phyloP scores from a whole-genome alignment of 2,797 vertebrate species.

The Rhynchonycteris naso region DNA sequence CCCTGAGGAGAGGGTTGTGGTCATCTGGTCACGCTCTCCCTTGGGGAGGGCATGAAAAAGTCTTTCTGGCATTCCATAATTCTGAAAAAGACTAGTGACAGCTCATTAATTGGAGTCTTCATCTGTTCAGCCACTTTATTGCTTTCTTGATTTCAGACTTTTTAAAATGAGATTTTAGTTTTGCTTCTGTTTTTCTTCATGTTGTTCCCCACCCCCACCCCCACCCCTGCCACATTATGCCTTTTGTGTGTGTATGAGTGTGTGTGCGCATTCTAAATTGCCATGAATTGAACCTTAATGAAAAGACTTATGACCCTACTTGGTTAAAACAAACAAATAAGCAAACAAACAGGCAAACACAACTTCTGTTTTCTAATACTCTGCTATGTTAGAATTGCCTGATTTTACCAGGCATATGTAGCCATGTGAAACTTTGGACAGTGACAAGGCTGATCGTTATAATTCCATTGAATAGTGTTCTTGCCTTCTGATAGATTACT shows the following conservation, averaged over 20 bases:
- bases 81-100: background rate
- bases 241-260: background rate
- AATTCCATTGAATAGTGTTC: conserved; percentile 51
- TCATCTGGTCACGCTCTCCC: background rate
- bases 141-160: background rate
- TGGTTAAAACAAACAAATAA: background rate
- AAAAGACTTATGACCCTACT: background rate
- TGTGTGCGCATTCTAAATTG: background rate
- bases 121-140: background rate
- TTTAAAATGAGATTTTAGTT: background rate
- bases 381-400: background rate
- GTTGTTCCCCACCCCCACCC: background rate
- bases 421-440: background rate
- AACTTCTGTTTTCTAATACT: background rate
- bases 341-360: background rate
- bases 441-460: background rate
- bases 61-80: background rate
- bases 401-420: background rate
- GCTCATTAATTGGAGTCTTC: background rate
- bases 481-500: conserved; percentile 75
- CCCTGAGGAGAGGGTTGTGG: background rate
- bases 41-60: background rate
- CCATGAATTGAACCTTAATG: background rate
- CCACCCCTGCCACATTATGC: too few species aligned
- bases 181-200: background rate